These are phyloP conservation scores for Ictidomys tridecemlineatus DNA, from an alignment of 2,113 vertebrate genomes.

Conservation along the genomic window DNA sequence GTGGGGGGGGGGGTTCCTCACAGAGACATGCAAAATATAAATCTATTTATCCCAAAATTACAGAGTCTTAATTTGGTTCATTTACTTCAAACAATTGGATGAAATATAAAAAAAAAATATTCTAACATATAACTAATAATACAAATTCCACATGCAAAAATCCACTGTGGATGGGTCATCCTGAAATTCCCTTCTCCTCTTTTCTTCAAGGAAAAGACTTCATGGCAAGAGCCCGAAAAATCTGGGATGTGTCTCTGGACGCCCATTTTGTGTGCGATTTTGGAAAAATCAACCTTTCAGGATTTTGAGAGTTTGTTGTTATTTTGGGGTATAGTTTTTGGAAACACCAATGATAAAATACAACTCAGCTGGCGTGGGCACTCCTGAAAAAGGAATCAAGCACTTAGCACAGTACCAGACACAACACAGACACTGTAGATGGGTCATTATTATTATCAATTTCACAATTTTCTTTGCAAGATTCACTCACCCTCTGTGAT, in stretches of 20 bases:
- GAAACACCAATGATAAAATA: background rate
- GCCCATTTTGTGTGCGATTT: background rate
- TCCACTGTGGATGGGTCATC: rapidly evolving
- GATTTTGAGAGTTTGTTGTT: background rate
- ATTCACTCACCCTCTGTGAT: background rate
- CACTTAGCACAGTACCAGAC: background rate
- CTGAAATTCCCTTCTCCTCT: background rate
- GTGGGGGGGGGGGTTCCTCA: rapidly evolving
- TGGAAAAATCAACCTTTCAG: background rate
- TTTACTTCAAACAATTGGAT: background rate
- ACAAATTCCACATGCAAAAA: background rate
- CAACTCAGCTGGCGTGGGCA: background rate
- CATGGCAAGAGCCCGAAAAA: background rate
- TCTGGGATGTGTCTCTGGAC: background rate
- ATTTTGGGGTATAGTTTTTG: background rate
- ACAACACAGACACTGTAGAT: rapidly evolving
- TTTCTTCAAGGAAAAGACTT: background rate
- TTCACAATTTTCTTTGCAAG: background rate
- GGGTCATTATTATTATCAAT: background rate
- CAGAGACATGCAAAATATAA: background rate
- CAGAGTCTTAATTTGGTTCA: background rate
- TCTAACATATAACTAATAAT: background rate
- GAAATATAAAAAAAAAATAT: background rate
- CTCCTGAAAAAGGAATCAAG: background rate
- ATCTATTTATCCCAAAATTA: background rate